Percentiles rank a stretch among this genome's conserved stretches.
These are phyloP conservation scores for Oryctolagus cuniculus DNA, from an alignment of 2,113 vertebrate species.

Conservation along the genomic window mOryCun1.1 NC_091449.1:48063501-48064000, in stretches of 20 bases:
- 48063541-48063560: neutral
- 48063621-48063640: accelerated
- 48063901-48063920: neutral
- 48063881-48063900: neutral
- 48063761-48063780: constrained; percentile 62
- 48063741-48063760: constrained; percentile 60
- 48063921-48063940: neutral
- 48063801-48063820: constrained; percentile 25
- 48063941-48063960: neutral
- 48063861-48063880: neutral
- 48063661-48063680: neutral
- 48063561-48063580: neutral
- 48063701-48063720: neutral
- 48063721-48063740: constrained; percentile 52
- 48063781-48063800: constrained; percentile 20
- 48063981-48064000: neutral
- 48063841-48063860: constrained; percentile 18
- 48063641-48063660: neutral
- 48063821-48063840: constrained; percentile 33
- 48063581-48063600: neutral
- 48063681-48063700: neutral
- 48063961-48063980: neutral
- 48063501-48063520: neutral
- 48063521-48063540: neutral
- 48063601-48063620: neutral